phyloP scores from a whole-genome alignment of 2,113 vertebrate species.

The Toxostoma redivivum region DNA sequence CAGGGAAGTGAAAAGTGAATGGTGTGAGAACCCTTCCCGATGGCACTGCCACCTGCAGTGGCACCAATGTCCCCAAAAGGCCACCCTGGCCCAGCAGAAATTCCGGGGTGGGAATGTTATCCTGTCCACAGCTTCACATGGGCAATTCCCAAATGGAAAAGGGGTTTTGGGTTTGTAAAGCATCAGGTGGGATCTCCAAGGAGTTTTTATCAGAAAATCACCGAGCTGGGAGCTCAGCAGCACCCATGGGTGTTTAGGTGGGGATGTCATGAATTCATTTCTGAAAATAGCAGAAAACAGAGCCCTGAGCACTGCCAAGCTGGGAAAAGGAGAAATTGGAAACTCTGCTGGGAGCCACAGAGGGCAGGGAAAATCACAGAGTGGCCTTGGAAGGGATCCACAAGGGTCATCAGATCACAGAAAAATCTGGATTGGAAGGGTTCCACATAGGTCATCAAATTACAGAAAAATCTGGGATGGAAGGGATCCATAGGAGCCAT shows the following conservation, averaged over 20 bases:
- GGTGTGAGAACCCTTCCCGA: rapidly evolving
- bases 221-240: rapidly evolving
- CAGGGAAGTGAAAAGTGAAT: background rate
- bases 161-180: rapidly evolving
- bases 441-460: no score
- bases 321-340: background rate
- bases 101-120: background rate
- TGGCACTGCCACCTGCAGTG: rapidly evolving
- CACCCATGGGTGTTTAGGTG: background rate
- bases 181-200: background rate
- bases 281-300: background rate
- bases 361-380: background rate
- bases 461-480: no score
- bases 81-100: rapidly evolving
- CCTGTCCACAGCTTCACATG: rapidly evolving
- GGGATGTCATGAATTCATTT: rapidly evolving
- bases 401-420: background rate
- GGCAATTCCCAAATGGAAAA: background rate
- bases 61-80: background rate
- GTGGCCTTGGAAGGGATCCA: background rate
- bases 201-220: background rate
- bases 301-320: background rate
- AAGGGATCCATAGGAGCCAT: background rate
- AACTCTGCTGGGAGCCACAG: background rate
- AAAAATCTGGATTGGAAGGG: no score